A percentile compares a stretch with the other conserved stretches of the same genome.
Conservation (phyloP, 2,113 vertebrate species). For the Zapus hudsonius region DNA sequence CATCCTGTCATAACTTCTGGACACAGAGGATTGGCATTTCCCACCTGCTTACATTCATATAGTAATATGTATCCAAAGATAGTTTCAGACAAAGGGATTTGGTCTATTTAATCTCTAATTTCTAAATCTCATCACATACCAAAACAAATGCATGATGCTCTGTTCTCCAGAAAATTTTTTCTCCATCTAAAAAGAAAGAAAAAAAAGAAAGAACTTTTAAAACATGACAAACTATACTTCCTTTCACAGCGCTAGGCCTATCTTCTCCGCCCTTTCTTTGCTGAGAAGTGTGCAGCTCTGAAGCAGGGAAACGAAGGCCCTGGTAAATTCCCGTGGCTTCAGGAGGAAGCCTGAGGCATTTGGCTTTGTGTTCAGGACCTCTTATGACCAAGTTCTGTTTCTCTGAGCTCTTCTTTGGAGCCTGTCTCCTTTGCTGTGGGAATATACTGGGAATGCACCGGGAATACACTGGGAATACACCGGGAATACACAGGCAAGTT, state of each 20-base stretch:
- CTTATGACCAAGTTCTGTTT: no score
- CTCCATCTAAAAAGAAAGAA: conserved; percentile 53
- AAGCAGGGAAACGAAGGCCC: not conserved
- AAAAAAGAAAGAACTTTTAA: not conserved
- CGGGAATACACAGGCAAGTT: no score
- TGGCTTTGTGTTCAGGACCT: not conserved
- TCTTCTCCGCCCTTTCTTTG: not conserved
- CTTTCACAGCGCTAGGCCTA: not conserved
- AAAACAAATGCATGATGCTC: conserved; percentile 4
- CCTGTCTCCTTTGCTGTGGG: no score
- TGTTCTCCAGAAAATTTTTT: conserved; percentile 50
- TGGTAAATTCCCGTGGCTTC: not conserved
- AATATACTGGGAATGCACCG: no score
- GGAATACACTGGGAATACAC: no score
- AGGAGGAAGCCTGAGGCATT: not conserved
- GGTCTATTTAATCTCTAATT: conserved; percentile 7
- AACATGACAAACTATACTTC: not conserved
- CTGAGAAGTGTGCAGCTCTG: not conserved
- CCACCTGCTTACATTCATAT: not conserved
- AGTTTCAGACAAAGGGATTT: not conserved
- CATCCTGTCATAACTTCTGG: not conserved
- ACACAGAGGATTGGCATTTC: not conserved
- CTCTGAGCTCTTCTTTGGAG: no score
- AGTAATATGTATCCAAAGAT: not conserved
- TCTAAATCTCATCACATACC: conserved; percentile 46